These are phyloP conservation scores for Agrotis ipsilon DNA, from an alignment of 2,888 invertebrate species.

Conservation along the genomic window DNA sequence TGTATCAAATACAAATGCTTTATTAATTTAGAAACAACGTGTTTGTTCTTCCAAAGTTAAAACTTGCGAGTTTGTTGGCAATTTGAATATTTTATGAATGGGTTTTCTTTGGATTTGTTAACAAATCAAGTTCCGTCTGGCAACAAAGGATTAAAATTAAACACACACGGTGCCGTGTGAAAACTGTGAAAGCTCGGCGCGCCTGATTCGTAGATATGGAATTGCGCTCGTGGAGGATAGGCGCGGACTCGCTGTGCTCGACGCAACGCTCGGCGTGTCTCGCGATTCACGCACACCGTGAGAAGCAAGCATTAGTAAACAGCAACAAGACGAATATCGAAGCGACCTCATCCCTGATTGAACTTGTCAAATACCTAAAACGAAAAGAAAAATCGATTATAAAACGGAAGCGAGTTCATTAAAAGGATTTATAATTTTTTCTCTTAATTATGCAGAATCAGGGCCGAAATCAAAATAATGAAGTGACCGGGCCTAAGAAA, in stretches of 20 bases:
- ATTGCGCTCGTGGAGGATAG: too few species aligned
- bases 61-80: slow-evolving; percentile 14
- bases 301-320: background rate
- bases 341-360: slow-evolving; percentile 1
- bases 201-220: too few species aligned
- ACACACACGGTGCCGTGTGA: too few species aligned
- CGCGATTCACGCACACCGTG: too few species aligned
- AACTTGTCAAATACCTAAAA: background rate
- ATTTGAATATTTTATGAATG: slow-evolving; percentile 12
- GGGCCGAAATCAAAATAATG: slow-evolving; percentile 41
- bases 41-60: slow-evolving; percentile 6
- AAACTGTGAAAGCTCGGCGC: too few species aligned
- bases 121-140: too few species aligned
- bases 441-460: slow-evolving; percentile 40
- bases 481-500: slow-evolving; percentile 35
- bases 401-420: slow-evolving; percentile 16
- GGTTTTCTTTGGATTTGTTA: background rate
- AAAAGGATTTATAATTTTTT: slow-evolving; percentile 29
- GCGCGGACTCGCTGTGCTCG: too few species aligned
- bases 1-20: slow-evolving; percentile 36
- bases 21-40: slow-evolving; percentile 44
- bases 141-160: too few species aligned
- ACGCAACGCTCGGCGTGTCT: too few species aligned
- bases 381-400: slow-evolving; percentile 12
- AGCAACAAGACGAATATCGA: background rate